phyloP scores from a whole-genome alignment of 2,888 invertebrate genomes.

The Maniola hyperantus region DNA sequence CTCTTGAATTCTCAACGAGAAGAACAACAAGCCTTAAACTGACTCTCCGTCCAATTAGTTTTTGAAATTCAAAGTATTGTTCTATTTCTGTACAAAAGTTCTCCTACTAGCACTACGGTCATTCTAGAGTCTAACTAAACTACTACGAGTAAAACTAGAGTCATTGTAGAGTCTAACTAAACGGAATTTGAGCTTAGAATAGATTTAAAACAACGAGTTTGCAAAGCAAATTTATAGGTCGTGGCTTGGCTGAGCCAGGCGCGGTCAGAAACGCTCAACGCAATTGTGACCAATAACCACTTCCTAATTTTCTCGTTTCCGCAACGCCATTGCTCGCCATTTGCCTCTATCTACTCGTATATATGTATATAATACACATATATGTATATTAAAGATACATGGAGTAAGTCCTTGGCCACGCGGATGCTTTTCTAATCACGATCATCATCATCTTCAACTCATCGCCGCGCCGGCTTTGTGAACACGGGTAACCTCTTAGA shows the following conservation, averaged over 20 bases:
- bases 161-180: background rate
- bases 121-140: background rate
- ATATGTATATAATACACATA: too few species aligned
- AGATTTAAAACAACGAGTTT: constrained; percentile 24
- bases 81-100: constrained; percentile 1
- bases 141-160: too few species aligned
- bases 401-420: too few species aligned
- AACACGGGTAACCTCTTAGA: too few species aligned
- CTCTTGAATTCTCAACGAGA: too few species aligned
- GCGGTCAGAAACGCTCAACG: constrained; percentile 46
- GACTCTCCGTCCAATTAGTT: too few species aligned
- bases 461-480: too few species aligned
- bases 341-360: constrained; percentile 16
- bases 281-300: constrained; percentile 77
- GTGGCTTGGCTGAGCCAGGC: constrained; percentile 35
- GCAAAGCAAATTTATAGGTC: background rate
- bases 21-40: too few species aligned
- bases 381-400: too few species aligned
- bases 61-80: background rate
- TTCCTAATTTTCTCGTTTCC: constrained; percentile 79
- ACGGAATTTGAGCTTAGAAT: background rate
- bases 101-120: background rate
- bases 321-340: constrained; percentile 48
- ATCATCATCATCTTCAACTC: too few species aligned
- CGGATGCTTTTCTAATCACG: too few species aligned